Evolutionary conservation across 1,140 invertebrate species (phyloP), one percentile per base, ranked within the genome.

Genomic region (Penaeus japonicus): DNA sequence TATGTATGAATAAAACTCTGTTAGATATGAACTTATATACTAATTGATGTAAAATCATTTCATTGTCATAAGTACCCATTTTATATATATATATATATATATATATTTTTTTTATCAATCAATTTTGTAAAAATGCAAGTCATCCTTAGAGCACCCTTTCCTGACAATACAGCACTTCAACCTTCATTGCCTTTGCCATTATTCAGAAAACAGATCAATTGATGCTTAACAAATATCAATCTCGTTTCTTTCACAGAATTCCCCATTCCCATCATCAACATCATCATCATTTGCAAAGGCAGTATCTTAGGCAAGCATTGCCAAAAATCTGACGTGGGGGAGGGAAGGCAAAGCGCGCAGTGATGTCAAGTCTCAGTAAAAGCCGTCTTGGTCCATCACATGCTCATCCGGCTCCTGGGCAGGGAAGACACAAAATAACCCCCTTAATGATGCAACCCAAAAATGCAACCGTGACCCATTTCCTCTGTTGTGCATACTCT

Each of bases 341-440:
- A 47, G 75, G 35, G 47, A 79, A 79, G 77, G 54, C 54, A 79
- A 83, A 73, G 70, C 53, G 39, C 79, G 59, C 59, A 65, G 35
- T 53, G 79, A 47, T 79, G 75, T 24, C 35, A 80, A 78, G 75
- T 62, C 82, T 89, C 87, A 89, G 87, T 89, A 89, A 89, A 89
- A 89, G 83, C 87, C 87, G 32, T 89, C 87, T 85, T 89, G 82
- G 78, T 89, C 87, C 87, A 89, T 65, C 77, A 84, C 87, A 80
- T 89, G 87, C 73, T 84, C 87, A 79, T 89, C 87, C 30, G n/a
- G 73, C 32, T 85, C 87, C 87, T 89, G 87, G 54, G 53, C 75
- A 62, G 77, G 86, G 80, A 77, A 89, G 65, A 81, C n/a, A 84
- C 54, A 80, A 85, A 84, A 84, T 59, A 89, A 80, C 82, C 30